A percentile compares a stretch with the other conserved stretches of the same genome.
Conservation (phyloP, 1,140 invertebrate genomes). For the Belonocnema kinseyi region DNA sequence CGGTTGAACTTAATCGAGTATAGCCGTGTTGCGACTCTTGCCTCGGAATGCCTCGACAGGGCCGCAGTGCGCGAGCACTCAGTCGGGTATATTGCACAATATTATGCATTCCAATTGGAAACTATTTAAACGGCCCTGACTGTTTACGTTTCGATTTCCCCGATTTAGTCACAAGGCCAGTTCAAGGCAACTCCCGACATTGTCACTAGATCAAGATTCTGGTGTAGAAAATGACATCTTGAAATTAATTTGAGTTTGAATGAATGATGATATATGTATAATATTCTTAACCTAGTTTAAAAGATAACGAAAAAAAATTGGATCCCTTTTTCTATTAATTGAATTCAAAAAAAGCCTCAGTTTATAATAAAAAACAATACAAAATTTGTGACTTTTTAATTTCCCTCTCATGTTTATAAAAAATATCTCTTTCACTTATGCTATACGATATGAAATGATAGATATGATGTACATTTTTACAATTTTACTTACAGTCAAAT, state of each 20-base stretch:
- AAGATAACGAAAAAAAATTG: conserved; percentile 1
- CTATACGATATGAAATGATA: neutral
- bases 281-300: neutral
- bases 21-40: no score
- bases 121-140: no score
- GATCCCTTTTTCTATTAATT: conserved; percentile 4
- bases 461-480: neutral
- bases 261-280: no score
- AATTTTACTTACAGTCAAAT: neutral
- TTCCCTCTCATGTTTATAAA: neutral
- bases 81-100: no score
- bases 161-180: no score
- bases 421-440: conserved; percentile 4
- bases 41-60: no score
- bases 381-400: neutral
- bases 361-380: neutral
- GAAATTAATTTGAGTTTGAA: neutral
- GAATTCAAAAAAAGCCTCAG: neutral
- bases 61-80: no score
- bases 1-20: no score
- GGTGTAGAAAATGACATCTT: neutral
- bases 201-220: no score
- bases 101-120: no score
- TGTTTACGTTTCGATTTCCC: no score
- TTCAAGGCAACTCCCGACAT: no score